Percentiles rank a stretch among this genome's conserved stretches.
Conservation (phyloP, 2,888 invertebrate species). For the Agriopis aurantiaria region DNA sequence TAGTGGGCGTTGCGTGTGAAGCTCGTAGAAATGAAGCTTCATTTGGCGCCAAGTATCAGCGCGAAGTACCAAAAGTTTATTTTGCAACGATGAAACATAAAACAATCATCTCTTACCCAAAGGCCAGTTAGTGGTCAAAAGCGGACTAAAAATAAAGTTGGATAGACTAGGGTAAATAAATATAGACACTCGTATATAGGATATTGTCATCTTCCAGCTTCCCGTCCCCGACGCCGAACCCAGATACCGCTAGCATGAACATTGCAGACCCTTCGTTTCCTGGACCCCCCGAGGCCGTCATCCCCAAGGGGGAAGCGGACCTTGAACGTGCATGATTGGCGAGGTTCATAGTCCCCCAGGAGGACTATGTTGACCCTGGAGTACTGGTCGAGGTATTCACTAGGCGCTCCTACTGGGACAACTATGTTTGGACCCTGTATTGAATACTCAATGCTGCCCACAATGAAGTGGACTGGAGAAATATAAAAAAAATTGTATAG, state of each 20-base stretch:
- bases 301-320: slow-evolving; percentile 59
- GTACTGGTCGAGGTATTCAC: slow-evolving; percentile 58
- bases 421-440: slow-evolving; percentile 42
- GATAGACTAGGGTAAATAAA: no score
- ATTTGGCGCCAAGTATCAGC: no score
- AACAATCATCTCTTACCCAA: no score
- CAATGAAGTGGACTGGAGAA: neutral
- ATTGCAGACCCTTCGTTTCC: slow-evolving; percentile 44
- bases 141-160: no score
- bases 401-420: slow-evolving; percentile 55
- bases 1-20: no score
- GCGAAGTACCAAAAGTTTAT: no score
- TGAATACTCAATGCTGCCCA: slow-evolving; percentile 3
- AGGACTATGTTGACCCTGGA: slow-evolving; percentile 54
- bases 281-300: slow-evolving; percentile 51
- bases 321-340: slow-evolving; percentile 65
- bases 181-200: no score
- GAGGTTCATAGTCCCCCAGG: slow-evolving; percentile 33
- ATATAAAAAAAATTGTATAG: neutral
- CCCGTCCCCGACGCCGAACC: slow-evolving; percentile 49
- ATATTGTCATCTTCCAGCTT: slow-evolving; percentile 50
- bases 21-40: no score
- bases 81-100: no score
- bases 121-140: no score
- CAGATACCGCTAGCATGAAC: slow-evolving; percentile 50